Evolutionary conservation across 2,888 invertebrate species (phyloP).

Genomic region (Drosophila putrida): DNA sequence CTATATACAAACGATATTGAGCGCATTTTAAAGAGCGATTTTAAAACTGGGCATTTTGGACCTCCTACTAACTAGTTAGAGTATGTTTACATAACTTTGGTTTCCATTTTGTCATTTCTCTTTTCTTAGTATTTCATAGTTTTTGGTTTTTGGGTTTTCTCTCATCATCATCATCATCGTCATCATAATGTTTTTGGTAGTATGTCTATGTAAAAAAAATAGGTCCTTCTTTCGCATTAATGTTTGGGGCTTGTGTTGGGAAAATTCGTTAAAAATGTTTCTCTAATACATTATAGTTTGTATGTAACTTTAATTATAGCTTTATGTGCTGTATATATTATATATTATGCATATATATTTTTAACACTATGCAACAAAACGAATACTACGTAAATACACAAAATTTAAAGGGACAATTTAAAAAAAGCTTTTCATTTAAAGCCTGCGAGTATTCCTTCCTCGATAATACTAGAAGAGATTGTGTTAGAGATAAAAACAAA

Average conservation of each 20-base stretch:
- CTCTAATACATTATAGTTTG: slow-evolving; percentile 38
- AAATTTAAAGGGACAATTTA: neutral
- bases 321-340: slow-evolving; percentile 34
- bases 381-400: neutral
- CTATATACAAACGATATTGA: slow-evolving; percentile 45
- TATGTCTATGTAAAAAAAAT: slow-evolving; percentile 49
- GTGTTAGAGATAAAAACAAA: neutral
- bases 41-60: slow-evolving; percentile 28
- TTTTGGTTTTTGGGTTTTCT: slow-evolving; percentile 2
- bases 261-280: slow-evolving; percentile 35
- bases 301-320: slow-evolving; percentile 36
- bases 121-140: slow-evolving; percentile 22
- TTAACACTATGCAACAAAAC: slow-evolving; percentile 50
- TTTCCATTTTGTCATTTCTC: slow-evolving; percentile 19
- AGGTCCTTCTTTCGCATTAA: slow-evolving; percentile 14
- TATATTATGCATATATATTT: slow-evolving; percentile 14
- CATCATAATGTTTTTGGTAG: slow-evolving; percentile 23
- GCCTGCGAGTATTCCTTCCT: neutral
- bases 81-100: slow-evolving; percentile 40
- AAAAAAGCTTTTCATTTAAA: neutral
- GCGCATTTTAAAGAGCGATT: slow-evolving; percentile 15
- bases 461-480: slow-evolving; percentile 6
- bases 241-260: slow-evolving; percentile 10
- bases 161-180: neutral
- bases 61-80: slow-evolving; percentile 31